Percentiles rank a stretch among this genome's conserved stretches.
Evolutionary conservation across 2,797 vertebrate species (phyloP).

Genomic region (Pelodytes ibericus): DNA sequence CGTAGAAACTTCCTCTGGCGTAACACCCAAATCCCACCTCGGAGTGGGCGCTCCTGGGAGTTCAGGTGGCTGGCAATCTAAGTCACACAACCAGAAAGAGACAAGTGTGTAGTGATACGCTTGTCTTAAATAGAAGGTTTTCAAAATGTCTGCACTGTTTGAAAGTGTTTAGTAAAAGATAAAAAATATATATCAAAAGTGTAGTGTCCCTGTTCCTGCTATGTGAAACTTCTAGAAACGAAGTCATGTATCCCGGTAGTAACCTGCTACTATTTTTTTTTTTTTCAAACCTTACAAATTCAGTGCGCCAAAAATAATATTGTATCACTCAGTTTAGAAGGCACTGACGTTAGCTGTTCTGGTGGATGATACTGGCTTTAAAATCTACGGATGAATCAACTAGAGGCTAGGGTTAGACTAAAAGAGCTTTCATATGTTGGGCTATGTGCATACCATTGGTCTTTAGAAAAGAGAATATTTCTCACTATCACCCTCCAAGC

Average conservation of each 20-base stretch:
- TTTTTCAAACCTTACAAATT: conserved; percentile 43
- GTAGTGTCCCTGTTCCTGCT: not conserved
- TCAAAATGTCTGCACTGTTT: conserved; percentile 31
- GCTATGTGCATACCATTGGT: too few relatives aligned
- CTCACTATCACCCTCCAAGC: too few relatives aligned
- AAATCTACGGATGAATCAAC: conserved; percentile 6
- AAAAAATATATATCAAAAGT: not conserved
- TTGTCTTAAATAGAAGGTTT: conserved; percentile 28
- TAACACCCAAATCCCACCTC: conserved; percentile 16
- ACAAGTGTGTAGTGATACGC: conserved; percentile 36
- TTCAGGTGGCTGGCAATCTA: conserved; percentile 9
- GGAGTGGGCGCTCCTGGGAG: conserved; percentile 24
- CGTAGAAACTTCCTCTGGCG: conserved; percentile 34
- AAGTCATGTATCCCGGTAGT: conserved; percentile 30
- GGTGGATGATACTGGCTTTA: conserved; percentile 10
- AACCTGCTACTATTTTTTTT: conserved; percentile 41
- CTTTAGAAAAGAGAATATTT: too few relatives aligned
- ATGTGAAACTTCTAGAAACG: conserved; percentile 32
- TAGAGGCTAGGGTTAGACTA: conserved; percentile 27
- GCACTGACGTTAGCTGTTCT: conserved; percentile 34
- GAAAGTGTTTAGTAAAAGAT: conserved; percentile 17
- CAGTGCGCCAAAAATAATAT: conserved; percentile 43
- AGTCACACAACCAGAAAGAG: conserved; percentile 33
- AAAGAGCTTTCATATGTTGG: too few relatives aligned
- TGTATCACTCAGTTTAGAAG: conserved; percentile 37